Conservation (phyloP, 2,113 vertebrate genomes). For the Albula glossodonta region DNA sequence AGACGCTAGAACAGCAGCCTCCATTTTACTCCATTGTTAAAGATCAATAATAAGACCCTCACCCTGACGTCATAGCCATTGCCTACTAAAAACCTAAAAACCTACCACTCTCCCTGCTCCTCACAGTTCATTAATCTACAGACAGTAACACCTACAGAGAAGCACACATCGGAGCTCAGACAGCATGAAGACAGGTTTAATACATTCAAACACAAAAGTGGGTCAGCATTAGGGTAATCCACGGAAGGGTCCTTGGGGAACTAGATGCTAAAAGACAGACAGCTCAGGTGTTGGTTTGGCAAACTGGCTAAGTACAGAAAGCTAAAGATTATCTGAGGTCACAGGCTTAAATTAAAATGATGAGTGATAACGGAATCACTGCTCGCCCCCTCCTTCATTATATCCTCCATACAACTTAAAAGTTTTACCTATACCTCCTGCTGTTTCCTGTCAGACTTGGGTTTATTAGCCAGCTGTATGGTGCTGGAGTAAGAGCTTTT, state of each 20-base stretch:
- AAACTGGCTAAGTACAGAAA: background rate
- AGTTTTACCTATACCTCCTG: background rate
- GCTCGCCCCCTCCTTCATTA: background rate
- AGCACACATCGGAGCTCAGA: background rate
- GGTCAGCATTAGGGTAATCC: background rate
- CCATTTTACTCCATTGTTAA: background rate
- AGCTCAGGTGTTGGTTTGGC: background rate
- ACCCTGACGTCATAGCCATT: background rate
- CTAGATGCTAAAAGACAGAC: background rate
- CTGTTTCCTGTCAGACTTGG: too few relatives aligned
- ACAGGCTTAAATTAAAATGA: background rate
- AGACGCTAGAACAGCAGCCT: background rate
- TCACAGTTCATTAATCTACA: background rate
- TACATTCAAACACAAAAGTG: background rate
- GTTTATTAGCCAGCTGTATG: background rate
- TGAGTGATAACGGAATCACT: background rate
- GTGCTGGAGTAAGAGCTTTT: background rate
- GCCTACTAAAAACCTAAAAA: background rate
- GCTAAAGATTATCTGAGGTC: background rate
- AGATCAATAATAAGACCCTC: conserved; percentile 5
- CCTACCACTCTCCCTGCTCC: background rate
- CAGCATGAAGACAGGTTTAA: background rate
- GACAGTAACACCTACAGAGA: background rate
- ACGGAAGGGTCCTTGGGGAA: background rate
- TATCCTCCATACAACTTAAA: background rate